Percentiles rank a stretch among this genome's conserved stretches.
Conservation (phyloP, 2,797 vertebrate species). For the Hipposideros larvatus region DNA sequence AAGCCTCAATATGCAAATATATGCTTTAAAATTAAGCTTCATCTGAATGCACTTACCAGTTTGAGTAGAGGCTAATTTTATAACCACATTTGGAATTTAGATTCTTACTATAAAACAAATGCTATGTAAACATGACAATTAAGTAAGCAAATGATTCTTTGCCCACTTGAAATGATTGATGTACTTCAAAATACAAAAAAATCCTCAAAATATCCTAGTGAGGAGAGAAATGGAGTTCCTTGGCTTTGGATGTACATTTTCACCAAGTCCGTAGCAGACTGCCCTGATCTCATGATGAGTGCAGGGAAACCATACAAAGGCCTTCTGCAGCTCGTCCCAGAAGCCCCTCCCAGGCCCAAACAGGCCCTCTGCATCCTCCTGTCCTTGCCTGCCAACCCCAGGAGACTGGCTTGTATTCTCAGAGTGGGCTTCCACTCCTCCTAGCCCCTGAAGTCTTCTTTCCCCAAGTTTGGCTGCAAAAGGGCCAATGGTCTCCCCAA, state of each 20-base stretch:
- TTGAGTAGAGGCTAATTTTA: constrained; percentile 82
- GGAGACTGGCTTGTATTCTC: not conserved
- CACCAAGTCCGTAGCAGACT: not conserved
- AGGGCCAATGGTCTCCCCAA: not conserved
- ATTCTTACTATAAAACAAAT: constrained; percentile 81
- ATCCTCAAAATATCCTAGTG: constrained; percentile 55
- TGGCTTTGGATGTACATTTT: not conserved
- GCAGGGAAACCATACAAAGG: not conserved
- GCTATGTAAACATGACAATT: constrained; percentile 83
- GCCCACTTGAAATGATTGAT: constrained; percentile 58
- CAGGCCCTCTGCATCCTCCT: not conserved
- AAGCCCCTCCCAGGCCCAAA: not conserved
- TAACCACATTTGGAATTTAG: constrained; percentile 79
- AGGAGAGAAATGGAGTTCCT: not conserved
- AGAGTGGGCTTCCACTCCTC: not conserved
- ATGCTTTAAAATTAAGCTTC: constrained; percentile 80
- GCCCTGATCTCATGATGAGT: not conserved
- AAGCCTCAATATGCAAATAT: constrained; percentile 75
- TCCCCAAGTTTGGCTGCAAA: not conserved
- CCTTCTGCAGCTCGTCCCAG: not conserved
- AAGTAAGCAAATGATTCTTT: constrained; percentile 79
- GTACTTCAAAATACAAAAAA: constrained; percentile 66
- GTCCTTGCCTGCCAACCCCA: not conserved
- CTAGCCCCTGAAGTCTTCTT: not conserved
- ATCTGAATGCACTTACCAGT: constrained; percentile 79